Conservation (phyloP, 2,888 invertebrate species). For the Heliconius hortense region DNA sequence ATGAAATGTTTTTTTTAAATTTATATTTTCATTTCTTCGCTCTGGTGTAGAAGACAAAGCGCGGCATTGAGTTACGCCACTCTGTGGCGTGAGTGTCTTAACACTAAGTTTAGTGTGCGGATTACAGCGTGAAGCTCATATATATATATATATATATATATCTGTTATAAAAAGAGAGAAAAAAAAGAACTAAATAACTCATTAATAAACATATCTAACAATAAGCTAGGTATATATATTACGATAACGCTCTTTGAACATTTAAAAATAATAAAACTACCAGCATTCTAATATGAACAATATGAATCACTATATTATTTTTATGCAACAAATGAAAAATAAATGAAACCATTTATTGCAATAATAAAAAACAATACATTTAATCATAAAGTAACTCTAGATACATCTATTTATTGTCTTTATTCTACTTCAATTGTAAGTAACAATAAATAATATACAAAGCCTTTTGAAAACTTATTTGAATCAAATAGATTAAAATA, state of each 20-base stretch:
- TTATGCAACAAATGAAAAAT: not conserved
- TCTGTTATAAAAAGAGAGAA: no score
- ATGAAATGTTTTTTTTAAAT: no score
- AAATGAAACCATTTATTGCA: not conserved
- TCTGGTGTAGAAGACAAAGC: no score
- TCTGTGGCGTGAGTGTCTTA: not conserved
- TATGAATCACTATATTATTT: not conserved
- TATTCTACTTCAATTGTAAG: not conserved
- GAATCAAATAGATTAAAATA: not conserved
- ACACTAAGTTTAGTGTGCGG: not conserved
- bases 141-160: not conserved
- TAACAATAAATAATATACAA: constrained; percentile 7
- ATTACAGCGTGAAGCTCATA: not conserved
- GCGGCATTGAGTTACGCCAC: not conserved
- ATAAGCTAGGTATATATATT: no score
- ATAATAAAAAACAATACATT: constrained; percentile 1
- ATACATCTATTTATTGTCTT: not conserved
- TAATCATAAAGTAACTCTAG: not conserved
- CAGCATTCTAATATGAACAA: not conserved
- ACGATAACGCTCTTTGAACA: not conserved
- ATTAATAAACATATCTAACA: no score
- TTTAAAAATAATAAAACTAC: not conserved
- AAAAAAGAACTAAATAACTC: no score
- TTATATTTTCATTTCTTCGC: no score
- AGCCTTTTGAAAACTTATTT: not conserved